Conservation (phyloP, 2,888 invertebrate species). For the Chalcis sispes region DNA sequence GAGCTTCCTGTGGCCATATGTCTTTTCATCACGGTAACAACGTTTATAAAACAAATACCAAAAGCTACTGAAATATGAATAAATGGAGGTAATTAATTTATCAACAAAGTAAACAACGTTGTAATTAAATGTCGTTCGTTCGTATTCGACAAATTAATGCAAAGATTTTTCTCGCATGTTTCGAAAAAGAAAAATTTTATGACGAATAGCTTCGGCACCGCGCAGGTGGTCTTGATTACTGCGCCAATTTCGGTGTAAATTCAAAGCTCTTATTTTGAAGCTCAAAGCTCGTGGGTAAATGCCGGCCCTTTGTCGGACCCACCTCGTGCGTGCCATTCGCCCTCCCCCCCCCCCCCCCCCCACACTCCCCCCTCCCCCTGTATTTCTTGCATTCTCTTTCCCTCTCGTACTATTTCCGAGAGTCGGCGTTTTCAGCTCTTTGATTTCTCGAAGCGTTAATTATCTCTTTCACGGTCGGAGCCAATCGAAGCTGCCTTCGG, state of each 20-base stretch:
- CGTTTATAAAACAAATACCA: too few relatives aligned
- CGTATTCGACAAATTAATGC: too few relatives aligned
- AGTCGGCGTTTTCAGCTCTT: conserved; percentile 27
- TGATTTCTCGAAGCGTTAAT: conserved; percentile 54
- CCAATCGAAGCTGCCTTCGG: conserved; percentile 16
- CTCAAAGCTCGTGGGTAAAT: conserved; percentile 11
- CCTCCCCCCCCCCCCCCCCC: too few relatives aligned
- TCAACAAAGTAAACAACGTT: too few relatives aligned
- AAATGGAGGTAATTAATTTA: too few relatives aligned
- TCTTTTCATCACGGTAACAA: too few relatives aligned
- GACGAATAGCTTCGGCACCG: neutral
- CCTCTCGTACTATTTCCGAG: neutral
- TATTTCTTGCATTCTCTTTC: conserved; percentile 34
- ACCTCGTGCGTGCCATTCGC: too few relatives aligned
- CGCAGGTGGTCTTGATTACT: neutral
- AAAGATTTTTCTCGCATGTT: too few relatives aligned
- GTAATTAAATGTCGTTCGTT: too few relatives aligned
- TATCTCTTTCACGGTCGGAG: conserved; percentile 40
- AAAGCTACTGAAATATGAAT: too few relatives aligned
- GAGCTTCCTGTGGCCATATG: too few relatives aligned
- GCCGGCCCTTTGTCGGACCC: conserved; percentile 5
- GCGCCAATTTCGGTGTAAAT: neutral
- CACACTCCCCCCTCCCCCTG: neutral
- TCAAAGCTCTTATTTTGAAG: conserved; percentile 27
- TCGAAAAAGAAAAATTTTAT: neutral